Base-by-base conservation (phyloP, 2,888 invertebrate species). In the Eupithecia tripunctaria region DNA sequence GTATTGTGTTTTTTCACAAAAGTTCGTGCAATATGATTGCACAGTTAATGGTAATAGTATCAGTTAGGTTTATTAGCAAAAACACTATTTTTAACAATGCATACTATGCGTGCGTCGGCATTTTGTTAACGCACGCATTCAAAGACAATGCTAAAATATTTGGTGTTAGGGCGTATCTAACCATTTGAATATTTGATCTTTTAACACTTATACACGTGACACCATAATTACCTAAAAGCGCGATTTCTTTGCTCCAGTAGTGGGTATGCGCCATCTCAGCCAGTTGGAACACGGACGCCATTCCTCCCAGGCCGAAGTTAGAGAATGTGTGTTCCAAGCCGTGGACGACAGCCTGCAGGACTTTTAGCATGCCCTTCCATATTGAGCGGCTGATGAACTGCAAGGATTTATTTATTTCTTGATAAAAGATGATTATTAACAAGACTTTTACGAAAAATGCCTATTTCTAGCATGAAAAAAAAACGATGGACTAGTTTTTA, bases 181-280 rank as follows among this genome's bases (percentile, higher is more conserved):
- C n/a, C n/a, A n/a, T n/a, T n/a, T n/a, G n/a, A n/a, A n/a, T n/a
- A n/a, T n/a, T n/a, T n/a, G n/a, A n/a, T n/a, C n/a, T n/a, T n/a
- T n/a, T n/a, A n/a, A n/a, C n/a, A n/a, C n/a, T n/a, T n/a, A 51
- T 51, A 21, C 8, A 51, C 21, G 8, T 10, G 21, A 21, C 51
- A 21, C 1, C n/a, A n/a, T 38, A 12, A 12, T 38, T 18, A 63
- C 62, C 62, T 10, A 92, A 76, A 0, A 96, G 96, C 0, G 96
- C 95, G 12, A 98, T 88, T 87, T 98, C 98, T 86, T 98, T 97
- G 81, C 97, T 97, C 98, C 99, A 99, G 89, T 97, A 99, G 92
- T 99, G 99, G 0, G 99, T 99, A 89, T 99, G 99, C 3, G 99
- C 98, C 86, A 99, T 99, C 95, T 99, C 99, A 84, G 99, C 97